Conservation (phyloP, 2,888 invertebrate species). For the Invenusta paracnida region DNA sequence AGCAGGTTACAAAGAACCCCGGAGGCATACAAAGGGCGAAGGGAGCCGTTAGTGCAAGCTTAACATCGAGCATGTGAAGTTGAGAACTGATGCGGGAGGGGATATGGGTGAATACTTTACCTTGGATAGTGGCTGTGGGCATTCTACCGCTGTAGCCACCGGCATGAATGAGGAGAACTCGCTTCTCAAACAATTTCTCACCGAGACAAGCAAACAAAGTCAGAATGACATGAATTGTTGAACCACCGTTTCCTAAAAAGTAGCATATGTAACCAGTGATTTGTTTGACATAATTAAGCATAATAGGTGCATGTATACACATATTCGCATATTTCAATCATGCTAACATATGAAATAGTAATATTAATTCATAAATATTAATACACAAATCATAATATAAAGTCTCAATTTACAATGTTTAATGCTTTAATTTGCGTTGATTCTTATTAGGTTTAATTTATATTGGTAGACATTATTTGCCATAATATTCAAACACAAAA, state of each 20-base stretch:
- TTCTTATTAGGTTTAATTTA: no score
- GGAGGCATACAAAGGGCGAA: constrained; percentile 57
- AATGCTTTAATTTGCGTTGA: no score
- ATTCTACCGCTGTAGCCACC: constrained; percentile 63
- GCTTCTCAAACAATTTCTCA: constrained; percentile 22
- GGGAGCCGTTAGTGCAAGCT: constrained; percentile 61
- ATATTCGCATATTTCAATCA: no score
- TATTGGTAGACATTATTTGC: no score
- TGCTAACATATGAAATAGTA: no score
- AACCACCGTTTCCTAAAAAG: background rate
- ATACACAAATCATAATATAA: no score
- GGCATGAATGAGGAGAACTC: constrained; percentile 60
- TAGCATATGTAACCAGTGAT: no score
- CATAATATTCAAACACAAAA: no score
- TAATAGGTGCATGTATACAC: no score
- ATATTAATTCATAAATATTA: no score
- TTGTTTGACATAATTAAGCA: no score
- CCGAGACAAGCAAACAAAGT: background rate
- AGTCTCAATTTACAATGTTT: no score
- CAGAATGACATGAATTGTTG: background rate
- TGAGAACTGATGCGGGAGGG: constrained; percentile 52
- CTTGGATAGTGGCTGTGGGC: constrained; percentile 61
- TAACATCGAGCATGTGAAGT: constrained; percentile 60
- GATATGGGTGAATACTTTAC: constrained; percentile 61
- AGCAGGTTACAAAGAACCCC: constrained; percentile 61